A percentile compares a stretch with the other conserved stretches of the same genome.
phyloP scores from a whole-genome alignment of 2,888 invertebrate genomes.

The Drosophila mercatorum region DNA sequence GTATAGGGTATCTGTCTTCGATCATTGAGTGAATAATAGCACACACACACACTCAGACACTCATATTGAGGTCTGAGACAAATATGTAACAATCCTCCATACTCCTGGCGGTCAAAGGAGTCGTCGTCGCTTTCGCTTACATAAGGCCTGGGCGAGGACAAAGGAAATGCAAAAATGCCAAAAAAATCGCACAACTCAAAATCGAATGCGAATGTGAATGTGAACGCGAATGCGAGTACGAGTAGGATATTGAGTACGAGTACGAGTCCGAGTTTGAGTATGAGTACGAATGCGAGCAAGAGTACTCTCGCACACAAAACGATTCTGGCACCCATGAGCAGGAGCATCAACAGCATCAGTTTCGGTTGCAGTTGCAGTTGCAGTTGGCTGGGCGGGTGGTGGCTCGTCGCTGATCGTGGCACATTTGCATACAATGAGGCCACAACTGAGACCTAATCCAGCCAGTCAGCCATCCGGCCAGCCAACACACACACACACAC shows the following conservation, averaged over 20 bases:
- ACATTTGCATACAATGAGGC: slow-evolving; percentile 85
- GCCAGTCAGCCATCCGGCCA: slow-evolving; percentile 19
- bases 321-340: slow-evolving; percentile 78
- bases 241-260: slow-evolving; percentile 22
- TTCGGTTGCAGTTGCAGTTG: slow-evolving; percentile 35
- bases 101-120: slow-evolving; percentile 54
- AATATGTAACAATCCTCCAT: slow-evolving; percentile 75
- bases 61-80: slow-evolving; percentile 33
- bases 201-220: slow-evolving; percentile 46
- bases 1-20: slow-evolving; percentile 36
- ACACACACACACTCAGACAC: slow-evolving; percentile 38
- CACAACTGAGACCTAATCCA: slow-evolving; percentile 61
- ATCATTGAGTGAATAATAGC: slow-evolving; percentile 46
- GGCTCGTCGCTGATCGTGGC: slow-evolving; percentile 74
- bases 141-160: slow-evolving; percentile 71
- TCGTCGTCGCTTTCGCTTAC: slow-evolving; percentile 61
- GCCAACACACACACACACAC: slow-evolving; percentile 1
- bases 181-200: slow-evolving; percentile 82
- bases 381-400: slow-evolving; percentile 72
- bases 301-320: slow-evolving; percentile 69
- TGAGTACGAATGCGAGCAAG: slow-evolving; percentile 19
- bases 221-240: slow-evolving; percentile 35
- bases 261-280: slow-evolving; percentile 6
- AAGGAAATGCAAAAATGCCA: slow-evolving; percentile 81
- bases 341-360: slow-evolving; percentile 34